Evolutionary conservation across 2,888 invertebrate species (phyloP).

Genomic region (Agonopterix heracliana): DNA sequence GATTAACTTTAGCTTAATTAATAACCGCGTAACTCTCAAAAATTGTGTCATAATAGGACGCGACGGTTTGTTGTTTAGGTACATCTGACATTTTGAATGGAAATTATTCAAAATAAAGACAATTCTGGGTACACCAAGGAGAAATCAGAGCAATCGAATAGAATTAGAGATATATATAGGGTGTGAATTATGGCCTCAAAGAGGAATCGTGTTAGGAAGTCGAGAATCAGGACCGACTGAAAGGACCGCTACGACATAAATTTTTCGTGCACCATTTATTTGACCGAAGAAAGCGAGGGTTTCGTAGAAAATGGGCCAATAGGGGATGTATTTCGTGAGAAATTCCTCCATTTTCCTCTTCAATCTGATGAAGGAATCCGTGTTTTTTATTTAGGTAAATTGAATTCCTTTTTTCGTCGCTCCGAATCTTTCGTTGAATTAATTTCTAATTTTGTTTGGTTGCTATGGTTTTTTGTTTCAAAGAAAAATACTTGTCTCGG

Average conservation of each 20-base stretch:
- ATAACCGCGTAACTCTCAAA: too few relatives aligned
- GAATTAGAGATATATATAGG: conserved; percentile 2
- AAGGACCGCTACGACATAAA: conserved; percentile 51
- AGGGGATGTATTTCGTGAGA: conserved; percentile 26
- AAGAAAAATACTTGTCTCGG: too few relatives aligned
- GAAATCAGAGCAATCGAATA: neutral
- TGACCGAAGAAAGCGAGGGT: conserved; percentile 43
- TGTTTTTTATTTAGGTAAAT: conserved; percentile 16
- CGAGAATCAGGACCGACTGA: conserved; percentile 20
- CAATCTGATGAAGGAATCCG: conserved; percentile 11
- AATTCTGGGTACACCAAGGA: neutral
- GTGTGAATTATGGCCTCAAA: conserved; percentile 7
- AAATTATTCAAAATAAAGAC: neutral
- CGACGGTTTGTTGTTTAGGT: too few relatives aligned
- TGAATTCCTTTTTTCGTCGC: conserved; percentile 13
- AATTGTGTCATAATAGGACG: too few relatives aligned
- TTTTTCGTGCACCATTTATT: conserved; percentile 67
- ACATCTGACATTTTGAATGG: too few relatives aligned
- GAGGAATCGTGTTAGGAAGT: conserved; percentile 8
- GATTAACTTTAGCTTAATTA: too few relatives aligned
- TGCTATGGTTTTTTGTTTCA: too few relatives aligned
- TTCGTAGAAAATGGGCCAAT: conserved; percentile 38
- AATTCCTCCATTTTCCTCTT: conserved; percentile 17
- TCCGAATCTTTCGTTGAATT: neutral
- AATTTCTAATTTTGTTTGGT: neutral